Evolutionary conservation across 2,888 invertebrate genomes (phyloP).

Genomic region (Apamea monoglypha): DNA sequence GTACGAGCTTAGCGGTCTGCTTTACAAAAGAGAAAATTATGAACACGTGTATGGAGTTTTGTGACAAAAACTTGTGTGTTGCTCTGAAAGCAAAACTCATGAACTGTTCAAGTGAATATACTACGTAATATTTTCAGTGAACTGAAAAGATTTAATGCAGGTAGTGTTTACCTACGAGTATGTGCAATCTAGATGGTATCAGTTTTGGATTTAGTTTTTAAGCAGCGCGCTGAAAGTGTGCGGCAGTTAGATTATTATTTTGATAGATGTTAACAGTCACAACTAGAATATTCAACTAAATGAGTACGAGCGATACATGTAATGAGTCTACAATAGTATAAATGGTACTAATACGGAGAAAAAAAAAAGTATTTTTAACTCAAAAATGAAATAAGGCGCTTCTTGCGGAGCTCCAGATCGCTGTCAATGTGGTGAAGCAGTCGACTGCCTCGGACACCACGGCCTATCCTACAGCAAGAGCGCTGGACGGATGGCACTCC

Average conservation of each 20-base stretch:
- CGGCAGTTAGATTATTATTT: neutral
- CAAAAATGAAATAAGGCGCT: neutral
- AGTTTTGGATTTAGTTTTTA: neutral
- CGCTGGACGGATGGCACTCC: no score
- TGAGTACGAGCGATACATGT: neutral
- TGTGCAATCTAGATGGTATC: conserved; percentile 3
- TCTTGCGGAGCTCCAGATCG: no score
- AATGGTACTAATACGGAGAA: neutral
- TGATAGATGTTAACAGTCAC: neutral
- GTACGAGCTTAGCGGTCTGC: conserved; percentile 31
- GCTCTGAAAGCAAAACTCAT: conserved; percentile 39
- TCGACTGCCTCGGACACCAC: no score
- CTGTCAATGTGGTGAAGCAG: no score
- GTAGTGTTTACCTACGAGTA: neutral
- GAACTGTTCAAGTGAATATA: conserved; percentile 21
- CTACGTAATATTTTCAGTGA: conserved; percentile 7
- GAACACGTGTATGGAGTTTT: conserved; percentile 40
- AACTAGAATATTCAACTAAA: neutral
- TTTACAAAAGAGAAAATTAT: conserved; percentile 48
- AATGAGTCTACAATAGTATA: neutral
- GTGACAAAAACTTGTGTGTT: conserved; percentile 34
- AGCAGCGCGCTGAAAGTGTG: neutral
- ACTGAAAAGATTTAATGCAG: conserved; percentile 17
- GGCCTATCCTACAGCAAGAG: no score
- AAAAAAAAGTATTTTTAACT: neutral